These are phyloP conservation scores for Ivindomyrus marchei DNA, from an alignment of 2,113 vertebrate genomes.

Conservation along the genomic window DNA sequence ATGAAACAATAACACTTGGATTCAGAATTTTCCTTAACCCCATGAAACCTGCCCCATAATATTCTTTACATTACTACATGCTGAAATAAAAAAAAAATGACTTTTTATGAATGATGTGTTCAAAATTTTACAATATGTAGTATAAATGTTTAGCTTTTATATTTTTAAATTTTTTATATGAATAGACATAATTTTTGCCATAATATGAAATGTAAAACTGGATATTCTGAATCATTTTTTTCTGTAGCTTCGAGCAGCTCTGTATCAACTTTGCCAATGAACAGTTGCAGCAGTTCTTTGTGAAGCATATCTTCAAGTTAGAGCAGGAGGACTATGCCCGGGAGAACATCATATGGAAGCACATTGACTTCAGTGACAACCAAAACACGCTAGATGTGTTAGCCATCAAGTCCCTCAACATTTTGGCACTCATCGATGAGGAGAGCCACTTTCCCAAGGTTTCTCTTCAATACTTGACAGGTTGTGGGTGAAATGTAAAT, in stretches of 20 bases:
- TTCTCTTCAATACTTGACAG: background rate
- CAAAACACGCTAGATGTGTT: slow-evolving; percentile 72
- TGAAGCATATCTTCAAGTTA: slow-evolving; percentile 78
- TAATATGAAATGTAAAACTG: background rate
- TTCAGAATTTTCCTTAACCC: background rate
- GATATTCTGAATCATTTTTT: background rate
- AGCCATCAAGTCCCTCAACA: slow-evolving; percentile 71
- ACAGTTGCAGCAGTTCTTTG: slow-evolving; percentile 92
- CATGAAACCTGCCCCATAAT: background rate
- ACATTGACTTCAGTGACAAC: slow-evolving; percentile 77
- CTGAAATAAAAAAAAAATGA: background rate
- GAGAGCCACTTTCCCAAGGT: slow-evolving; percentile 91
- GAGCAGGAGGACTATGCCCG: slow-evolving; percentile 84
- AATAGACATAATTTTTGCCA: background rate
- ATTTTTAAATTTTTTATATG: background rate
- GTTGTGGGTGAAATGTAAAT: background rate
- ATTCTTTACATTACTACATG: background rate
- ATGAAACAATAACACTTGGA: background rate
- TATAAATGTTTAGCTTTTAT: background rate
- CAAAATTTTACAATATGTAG: background rate
- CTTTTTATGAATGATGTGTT: background rate
- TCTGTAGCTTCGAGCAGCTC: slow-evolving; percentile 85
- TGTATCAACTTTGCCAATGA: slow-evolving; percentile 97
- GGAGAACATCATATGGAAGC: slow-evolving; percentile 72
- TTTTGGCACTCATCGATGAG: slow-evolving; percentile 88